These are phyloP conservation scores for Plectropomus leopardus DNA, from an alignment of 2,113 vertebrate genomes.

Conservation along the genomic window DNA sequence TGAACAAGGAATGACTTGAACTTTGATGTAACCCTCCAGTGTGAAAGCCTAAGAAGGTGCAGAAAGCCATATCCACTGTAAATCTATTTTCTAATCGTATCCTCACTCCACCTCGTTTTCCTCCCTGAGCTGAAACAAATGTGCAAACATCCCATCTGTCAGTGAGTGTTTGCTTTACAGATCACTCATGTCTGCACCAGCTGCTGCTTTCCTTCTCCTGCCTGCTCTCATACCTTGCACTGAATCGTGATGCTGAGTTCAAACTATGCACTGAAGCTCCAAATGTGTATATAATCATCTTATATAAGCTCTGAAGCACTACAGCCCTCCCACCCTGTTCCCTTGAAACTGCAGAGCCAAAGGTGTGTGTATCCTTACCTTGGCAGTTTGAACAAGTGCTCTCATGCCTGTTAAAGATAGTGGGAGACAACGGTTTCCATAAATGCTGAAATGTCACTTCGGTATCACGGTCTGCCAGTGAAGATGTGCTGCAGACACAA, in stretches of 20 bases:
- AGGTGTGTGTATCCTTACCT: slow-evolving; percentile 20
- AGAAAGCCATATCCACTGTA: slow-evolving; percentile 53
- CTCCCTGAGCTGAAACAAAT: not conserved
- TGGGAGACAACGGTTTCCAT: not conserved
- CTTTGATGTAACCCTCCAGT: not conserved
- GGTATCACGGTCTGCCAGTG: slow-evolving; percentile 18
- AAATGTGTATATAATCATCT: slow-evolving; percentile 38
- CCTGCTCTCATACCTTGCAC: slow-evolving; percentile 55
- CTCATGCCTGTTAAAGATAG: not conserved
- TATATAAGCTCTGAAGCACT: slow-evolving; percentile 32
- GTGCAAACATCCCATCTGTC: not conserved
- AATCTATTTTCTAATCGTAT: not conserved
- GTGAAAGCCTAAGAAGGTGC: slow-evolving; percentile 28
- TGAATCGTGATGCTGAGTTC: slow-evolving; percentile 67
- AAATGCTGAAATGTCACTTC: not conserved
- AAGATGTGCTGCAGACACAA: not conserved
- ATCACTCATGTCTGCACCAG: slow-evolving; percentile 1
- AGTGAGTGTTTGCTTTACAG: too few species aligned
- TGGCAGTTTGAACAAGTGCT: not conserved
- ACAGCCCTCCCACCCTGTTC: slow-evolving; percentile 6
- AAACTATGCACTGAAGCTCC: slow-evolving; percentile 76
- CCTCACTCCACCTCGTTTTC: not conserved
- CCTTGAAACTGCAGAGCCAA: slow-evolving; percentile 54
- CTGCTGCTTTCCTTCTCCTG: slow-evolving; percentile 37
- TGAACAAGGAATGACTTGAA: not conserved